Evolutionary conservation across 2,888 invertebrate genomes (phyloP), one percentile per base, ranked within the genome.

Genomic region (Argyresthia goedartella): DNA sequence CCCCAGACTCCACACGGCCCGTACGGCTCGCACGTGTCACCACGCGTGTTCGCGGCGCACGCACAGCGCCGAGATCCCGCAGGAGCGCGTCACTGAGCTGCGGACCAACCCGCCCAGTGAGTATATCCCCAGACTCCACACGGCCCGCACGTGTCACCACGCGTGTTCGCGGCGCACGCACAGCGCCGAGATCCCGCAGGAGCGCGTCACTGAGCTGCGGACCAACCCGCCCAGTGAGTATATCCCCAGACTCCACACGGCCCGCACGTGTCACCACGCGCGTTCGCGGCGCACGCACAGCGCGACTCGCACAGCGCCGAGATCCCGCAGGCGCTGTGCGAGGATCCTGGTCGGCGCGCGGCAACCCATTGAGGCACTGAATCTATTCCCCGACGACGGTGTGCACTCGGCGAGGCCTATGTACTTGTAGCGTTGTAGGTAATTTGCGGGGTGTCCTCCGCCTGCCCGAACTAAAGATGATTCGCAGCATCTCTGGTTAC

Each of bases 51-150:
- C 70, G 81, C 78, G 45, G 89, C 91, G 67, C 90, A 92, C 73
- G 90, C 90, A 63, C 89, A 88, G 88, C 57, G 91, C 91, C 36
- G 92, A 92, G 63, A 61, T 90, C 65, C 88, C 89, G 57, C 81
- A 89, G 42, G 87, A 91, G 8, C 76, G 75, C 8, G 64, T 80
- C 70, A 55, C 76, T 65, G 68, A 85, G 71, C 60, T 87, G 71
- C 65, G 69, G n/a, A n/a, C n/a, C n/a, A n/a, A n/a, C 64, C 61
- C 78, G 34, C 49, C 67, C 54, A 78, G 79, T 80, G 0, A 59
- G 73, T 67, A 52, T 49, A 36, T 41, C 25, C 41, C 7, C 49
- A 15, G 15, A 41, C 15, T 8, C 15, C 36, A 11, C 49, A 44
- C 43, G 6, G 15, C 35, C 9, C 74, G 52, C 53, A 34, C 46